These are phyloP conservation scores for Drosophila pseudoananassae DNA, from an alignment of 1,140 invertebrate genomes.

Conservation along the genomic window DNA sequence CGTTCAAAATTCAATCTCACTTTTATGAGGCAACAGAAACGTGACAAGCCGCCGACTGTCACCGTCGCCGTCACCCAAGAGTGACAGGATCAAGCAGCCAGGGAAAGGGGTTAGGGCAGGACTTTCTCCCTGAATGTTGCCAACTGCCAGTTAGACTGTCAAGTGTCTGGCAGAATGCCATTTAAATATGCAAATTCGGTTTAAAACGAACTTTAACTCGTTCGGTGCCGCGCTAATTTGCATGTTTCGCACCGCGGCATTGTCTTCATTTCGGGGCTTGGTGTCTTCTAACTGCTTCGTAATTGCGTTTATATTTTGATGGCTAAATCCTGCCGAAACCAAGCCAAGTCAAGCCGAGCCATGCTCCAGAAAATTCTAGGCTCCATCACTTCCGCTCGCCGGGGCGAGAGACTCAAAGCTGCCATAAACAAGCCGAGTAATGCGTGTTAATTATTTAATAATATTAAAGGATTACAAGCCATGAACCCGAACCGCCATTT, in stretches of 20 bases:
- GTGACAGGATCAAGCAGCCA: constrained; percentile 49
- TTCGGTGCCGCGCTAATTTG: constrained; percentile 74
- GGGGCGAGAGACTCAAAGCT: constrained; percentile 31
- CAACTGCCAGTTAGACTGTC: constrained; percentile 58
- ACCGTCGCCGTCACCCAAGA: constrained; percentile 32
- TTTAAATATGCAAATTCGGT: constrained; percentile 80
- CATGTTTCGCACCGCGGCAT: constrained; percentile 68
- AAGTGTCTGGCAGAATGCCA: constrained; percentile 73
- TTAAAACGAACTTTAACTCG: constrained; percentile 75
- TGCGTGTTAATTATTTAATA: constrained; percentile 79
- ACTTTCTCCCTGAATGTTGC: constrained; percentile 40
- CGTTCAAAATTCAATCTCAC: constrained; percentile 80
- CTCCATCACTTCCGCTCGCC: constrained; percentile 19
- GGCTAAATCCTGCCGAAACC: constrained; percentile 57
- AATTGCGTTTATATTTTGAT: constrained; percentile 80
- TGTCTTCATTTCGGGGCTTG: constrained; percentile 49
- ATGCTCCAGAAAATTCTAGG: constrained; percentile 10
- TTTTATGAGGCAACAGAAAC: constrained; percentile 78
- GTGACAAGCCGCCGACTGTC: constrained; percentile 73
- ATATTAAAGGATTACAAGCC: constrained; percentile 74
- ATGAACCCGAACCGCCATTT: constrained; percentile 40
- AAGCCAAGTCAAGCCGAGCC: neutral
- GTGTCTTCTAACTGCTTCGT: constrained; percentile 48
- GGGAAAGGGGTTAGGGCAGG: neutral
- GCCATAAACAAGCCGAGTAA: constrained; percentile 67